Evolutionary conservation across 2,113 vertebrate genomes (phyloP), one percentile per base, ranked within the genome.

Genomic region (Vidua macroura): DNA sequence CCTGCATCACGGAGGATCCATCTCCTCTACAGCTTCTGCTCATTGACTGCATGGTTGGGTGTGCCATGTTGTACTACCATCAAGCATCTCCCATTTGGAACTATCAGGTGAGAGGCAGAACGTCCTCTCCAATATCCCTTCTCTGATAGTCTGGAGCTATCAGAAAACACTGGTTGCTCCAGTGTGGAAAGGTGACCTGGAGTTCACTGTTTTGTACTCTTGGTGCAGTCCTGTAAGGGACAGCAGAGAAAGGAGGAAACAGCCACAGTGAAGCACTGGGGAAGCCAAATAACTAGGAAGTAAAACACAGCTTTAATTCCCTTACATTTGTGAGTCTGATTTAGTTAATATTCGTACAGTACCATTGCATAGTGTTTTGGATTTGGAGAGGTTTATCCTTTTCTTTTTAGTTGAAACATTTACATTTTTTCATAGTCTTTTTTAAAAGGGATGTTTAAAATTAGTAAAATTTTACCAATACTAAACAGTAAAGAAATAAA

Each of bases 41-140:
- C 11, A 12, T 5, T 39, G 23, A 33, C 35, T 1, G 0, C 1
- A 4, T 4, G 30, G 14, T 31, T 90, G 66, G 7, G 15, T 48
- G 31, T 44, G 17, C 16, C 52, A 9, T 2, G 7, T 2, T 64
- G 21, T 43, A 43, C 33, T 25, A 14, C 21, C 49, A 60, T 7
- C 2, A 1, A 86, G n/a, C 24, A 44, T 17, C 78, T 64, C 30
- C 30, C 19, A 58, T 17, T 20, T 28, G 16, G 37, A 90, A 41
- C 20, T 28, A 35, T 5, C 10, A 68, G 8, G 9, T 12, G 16
- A 84, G 51, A 74, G 68, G 51, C 7, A 62, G 33, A 19, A 28
- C 14, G n/a, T 66, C 9, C 25, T 46, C 59, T 72, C 55, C 59
- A 37, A 1, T 46, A 83, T 44, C 48, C 15, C 21, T 63, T 91